phyloP scores from a whole-genome alignment of 2,888 invertebrate species.

The Pristionchus japonicus region DNA sequence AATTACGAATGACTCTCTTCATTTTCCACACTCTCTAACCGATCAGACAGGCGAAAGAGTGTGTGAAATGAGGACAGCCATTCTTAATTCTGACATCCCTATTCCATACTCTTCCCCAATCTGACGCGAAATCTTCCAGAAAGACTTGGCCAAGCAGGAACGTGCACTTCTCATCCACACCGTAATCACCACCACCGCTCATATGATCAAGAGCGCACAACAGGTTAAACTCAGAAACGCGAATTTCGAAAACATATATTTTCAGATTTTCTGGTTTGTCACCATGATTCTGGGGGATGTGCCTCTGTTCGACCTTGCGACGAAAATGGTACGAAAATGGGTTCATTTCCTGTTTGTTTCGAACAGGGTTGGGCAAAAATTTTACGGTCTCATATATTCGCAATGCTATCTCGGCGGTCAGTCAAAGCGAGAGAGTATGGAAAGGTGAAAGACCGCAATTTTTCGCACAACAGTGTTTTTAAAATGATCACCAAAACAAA shows the following conservation, averaged over 20 bases:
- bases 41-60: no score
- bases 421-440: no score
- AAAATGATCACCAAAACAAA: not conserved
- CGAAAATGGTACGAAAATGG: not conserved
- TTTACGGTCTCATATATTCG: no score
- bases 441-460: no score
- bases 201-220: not conserved
- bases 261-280: constrained; percentile 14
- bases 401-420: no score
- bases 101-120: no score
- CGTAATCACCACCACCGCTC: not conserved
- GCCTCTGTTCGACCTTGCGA: not conserved
- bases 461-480: no score
- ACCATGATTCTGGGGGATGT: not conserved
- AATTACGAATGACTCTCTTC: no score
- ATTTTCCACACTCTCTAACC: no score
- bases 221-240: not conserved
- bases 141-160: not conserved
- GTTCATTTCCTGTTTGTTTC: not conserved
- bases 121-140: not conserved
- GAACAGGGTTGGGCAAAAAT: not conserved
- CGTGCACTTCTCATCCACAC: not conserved
- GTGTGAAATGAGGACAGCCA: no score
- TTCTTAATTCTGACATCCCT: no score
- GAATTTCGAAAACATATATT: not conserved